These are phyloP conservation scores for Rhynchotus rufescens DNA, from an alignment of 2,797 vertebrate genomes.

Conservation along the genomic window DNA sequence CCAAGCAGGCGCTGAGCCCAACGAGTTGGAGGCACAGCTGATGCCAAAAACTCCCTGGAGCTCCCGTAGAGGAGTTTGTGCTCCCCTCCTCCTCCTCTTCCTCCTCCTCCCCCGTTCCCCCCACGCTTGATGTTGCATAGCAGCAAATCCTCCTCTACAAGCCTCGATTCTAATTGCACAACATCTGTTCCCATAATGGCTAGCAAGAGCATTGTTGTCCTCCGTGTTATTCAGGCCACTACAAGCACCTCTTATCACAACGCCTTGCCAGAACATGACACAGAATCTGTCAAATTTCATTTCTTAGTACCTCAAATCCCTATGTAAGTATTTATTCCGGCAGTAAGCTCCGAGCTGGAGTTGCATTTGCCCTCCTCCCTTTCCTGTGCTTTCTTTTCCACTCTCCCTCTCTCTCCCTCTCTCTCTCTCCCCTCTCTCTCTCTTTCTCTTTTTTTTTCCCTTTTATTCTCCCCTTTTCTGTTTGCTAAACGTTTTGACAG, in stretches of 20 bases:
- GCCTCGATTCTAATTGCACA: constrained; percentile 86
- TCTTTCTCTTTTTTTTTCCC: constrained; percentile 79
- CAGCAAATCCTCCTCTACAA: constrained; percentile 83
- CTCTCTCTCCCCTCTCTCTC: constrained; percentile 7
- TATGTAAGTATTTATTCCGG: constrained; percentile 88
- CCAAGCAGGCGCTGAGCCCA: constrained; percentile 74
- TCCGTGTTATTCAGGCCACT: constrained; percentile 88
- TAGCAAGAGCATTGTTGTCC: constrained; percentile 87
- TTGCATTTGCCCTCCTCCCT: constrained; percentile 81
- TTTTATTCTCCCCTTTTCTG: constrained; percentile 89
- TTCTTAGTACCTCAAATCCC: constrained; percentile 90
- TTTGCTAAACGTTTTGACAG: constrained; percentile 99
- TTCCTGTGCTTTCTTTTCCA: constrained; percentile 85
- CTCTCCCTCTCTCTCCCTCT: constrained; percentile 74
- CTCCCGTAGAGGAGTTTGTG: constrained; percentile 66
- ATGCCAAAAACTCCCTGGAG: constrained; percentile 80
- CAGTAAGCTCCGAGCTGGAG: constrained; percentile 82
- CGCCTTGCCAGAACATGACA: constrained; percentile 89
- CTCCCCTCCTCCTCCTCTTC: constrained; percentile 1
- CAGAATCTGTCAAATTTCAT: constrained; percentile 91
- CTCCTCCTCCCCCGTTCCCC: constrained; percentile 23
- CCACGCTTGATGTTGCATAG: constrained; percentile 79
- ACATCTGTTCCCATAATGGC: constrained; percentile 90
- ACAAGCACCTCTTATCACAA: constrained; percentile 89
- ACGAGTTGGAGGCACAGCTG: constrained; percentile 68